Base-by-base conservation (phyloP, 2,888 invertebrate species). In the Nemurella pictetii region DNA sequence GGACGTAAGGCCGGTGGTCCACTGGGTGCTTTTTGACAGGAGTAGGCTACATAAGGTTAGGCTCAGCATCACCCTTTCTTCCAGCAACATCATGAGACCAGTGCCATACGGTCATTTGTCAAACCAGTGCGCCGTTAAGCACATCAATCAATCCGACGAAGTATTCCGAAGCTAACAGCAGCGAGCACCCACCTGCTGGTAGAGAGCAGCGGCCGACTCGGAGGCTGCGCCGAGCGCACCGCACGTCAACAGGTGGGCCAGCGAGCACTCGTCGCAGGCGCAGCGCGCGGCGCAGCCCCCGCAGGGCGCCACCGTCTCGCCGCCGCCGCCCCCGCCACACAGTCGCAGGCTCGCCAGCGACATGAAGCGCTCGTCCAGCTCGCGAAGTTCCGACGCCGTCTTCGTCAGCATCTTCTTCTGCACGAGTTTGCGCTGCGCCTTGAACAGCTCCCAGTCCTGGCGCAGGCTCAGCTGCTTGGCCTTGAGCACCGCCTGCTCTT, bases 381-480 rank as follows among this genome's bases (percentile, higher is more conserved):
- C 88, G 78, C 87, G 86, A 25, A 87, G 86, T 82, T 88, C 88
- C 86, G 86, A 85, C 30, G 86, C 85, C 27, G 87, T 85, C 83
- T 88, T 89, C 30, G 87, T 88, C 87, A 80, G 88, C 86, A 85
- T 87, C 85, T 83, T 86, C 77, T 86, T 87, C 78, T 86, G 86
- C 4, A 84, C 86, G 29, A 85, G 86, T 85, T 85, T 87, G 84
- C 85, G 86, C 84, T 88, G 88, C 26, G 90, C 89, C 88, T 91
- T 91, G 87, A 91, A 91, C 86, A 91, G 89, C 87, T 91, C 91
- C 91, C 91, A 91, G 87, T 91, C 91, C 86, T 91, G 91, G 85
- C 90, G 89, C 83, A 91, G 88, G 90, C 91, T 91, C 85, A 90
- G 89, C 87, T 91, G 90, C 87, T 90, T 90, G 75, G 90, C 89